These are phyloP conservation scores for Lycaon pictus DNA, from an alignment of 2,113 vertebrate genomes.

Conservation along the genomic window DNA sequence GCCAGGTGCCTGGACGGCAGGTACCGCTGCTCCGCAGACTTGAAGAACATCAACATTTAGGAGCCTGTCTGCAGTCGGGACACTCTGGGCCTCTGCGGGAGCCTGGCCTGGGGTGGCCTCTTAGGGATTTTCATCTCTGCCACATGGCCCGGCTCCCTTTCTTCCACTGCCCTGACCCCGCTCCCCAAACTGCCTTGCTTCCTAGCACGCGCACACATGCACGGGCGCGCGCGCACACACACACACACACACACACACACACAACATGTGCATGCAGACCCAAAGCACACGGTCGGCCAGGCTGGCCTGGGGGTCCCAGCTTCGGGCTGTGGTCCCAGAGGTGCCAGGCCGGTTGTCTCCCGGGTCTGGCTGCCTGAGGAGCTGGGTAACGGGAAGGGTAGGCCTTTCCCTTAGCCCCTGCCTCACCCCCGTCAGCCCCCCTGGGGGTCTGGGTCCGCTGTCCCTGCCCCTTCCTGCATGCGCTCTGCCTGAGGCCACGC, in stretches of 20 bases:
- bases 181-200: accelerated
- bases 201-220: accelerated
- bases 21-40: constrained; percentile 91
- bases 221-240: too few species aligned
- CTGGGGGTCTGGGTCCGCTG: too few species aligned
- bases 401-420: too few species aligned
- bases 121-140: neutral
- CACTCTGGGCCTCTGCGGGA: neutral
- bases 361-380: neutral
- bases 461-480: accelerated
- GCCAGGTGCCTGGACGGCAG: constrained; percentile 87
- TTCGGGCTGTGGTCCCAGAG: neutral
- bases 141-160: too few species aligned
- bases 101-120: neutral
- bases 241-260: too few species aligned
- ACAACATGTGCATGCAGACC: accelerated
- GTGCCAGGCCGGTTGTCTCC: neutral
- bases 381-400: neutral
- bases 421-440: neutral
- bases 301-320: neutral
- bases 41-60: constrained; percentile 92
- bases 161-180: accelerated
- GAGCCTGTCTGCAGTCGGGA: neutral
- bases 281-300: accelerated
- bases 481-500: accelerated